Base-by-base conservation (phyloP, 2,888 invertebrate genomes). In the Parascotia fuliginaria region DNA sequence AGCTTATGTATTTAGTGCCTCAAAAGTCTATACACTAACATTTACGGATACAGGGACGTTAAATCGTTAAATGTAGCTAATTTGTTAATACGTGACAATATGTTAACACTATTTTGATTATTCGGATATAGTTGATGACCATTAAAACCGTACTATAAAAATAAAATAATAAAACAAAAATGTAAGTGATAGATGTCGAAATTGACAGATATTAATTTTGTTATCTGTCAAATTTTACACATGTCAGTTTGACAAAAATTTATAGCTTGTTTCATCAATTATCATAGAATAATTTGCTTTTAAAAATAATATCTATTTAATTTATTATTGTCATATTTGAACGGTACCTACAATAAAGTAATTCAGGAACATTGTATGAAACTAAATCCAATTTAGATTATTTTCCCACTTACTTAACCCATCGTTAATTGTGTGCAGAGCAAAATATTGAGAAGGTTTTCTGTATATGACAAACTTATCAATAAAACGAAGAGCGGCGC, bases 1-100 rank as follows among this genome's bases (percentile, higher is more conserved):
- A 54, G 47, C 29, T 47, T 37, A 54, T 57, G 42, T 58, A 55
- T 67, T 76, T 75, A 76, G 77, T 69, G 71, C 74, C 75, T 72
- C 52, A 58, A 43, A 38, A 66, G 33, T 42, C 50, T 55, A 49
- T 28, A 57, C 29, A 48, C 29, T 49, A 45, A 42, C 14, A 44
- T 14, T 48, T 60, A 49, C 37, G 33, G 56, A 32, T 69, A 55
- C 36, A 61, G 42, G 66, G 66, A 66, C 62, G 66, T 55, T 33
- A n/a, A 24, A 15, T 32, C 62, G 66, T 55, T 33, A n/a, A 16
- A 15, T 32, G 24, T 29, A 29, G 33, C 24, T 46, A 42, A 13
- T 37, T 53, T 42, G 19, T 33, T 39, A 37, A 48, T 37, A 48
- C 46, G 38, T 46, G 55, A 42, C 16, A 29, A 46, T 36, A 48